These are phyloP conservation scores for Agapornis canus DNA, from an alignment of 2,797 vertebrate species.

Conservation along the genomic window DNA sequence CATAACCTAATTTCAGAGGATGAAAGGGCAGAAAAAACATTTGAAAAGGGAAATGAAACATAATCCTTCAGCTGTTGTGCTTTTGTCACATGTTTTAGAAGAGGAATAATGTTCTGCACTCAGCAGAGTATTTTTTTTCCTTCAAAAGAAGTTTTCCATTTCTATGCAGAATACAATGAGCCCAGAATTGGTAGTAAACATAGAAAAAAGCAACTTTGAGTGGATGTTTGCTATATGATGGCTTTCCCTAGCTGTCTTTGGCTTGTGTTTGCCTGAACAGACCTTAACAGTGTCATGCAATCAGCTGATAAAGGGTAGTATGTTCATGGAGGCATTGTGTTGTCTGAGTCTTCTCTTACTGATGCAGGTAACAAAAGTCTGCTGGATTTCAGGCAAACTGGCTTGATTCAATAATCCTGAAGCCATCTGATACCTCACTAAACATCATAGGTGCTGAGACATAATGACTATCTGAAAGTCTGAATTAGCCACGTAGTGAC, in stretches of 20 bases:
- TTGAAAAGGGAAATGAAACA: background rate
- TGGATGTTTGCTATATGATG: background rate
- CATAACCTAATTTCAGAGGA: background rate
- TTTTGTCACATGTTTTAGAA: background rate
- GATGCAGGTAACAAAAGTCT: background rate
- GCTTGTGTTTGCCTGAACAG: background rate
- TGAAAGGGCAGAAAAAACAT: background rate
- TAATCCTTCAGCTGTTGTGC: background rate
- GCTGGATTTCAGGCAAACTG: background rate
- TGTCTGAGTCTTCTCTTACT: background rate
- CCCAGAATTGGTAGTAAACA: background rate
- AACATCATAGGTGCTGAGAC: background rate
- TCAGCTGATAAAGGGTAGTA: background rate
- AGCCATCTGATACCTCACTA: background rate
- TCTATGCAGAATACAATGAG: background rate
- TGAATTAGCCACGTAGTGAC: background rate
- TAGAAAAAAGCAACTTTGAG: background rate
- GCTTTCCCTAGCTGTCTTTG: background rate
- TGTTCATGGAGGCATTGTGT: background rate
- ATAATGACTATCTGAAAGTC: background rate
- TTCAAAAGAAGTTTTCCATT: background rate
- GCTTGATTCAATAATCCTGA: background rate
- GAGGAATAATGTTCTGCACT: background rate
- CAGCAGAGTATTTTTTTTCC: background rate
- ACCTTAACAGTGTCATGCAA: fast-evolving